These are phyloP conservation scores for Darevskia nairensis DNA, from an alignment of 2,797 vertebrate genomes.

Conservation along the genomic window DNA sequence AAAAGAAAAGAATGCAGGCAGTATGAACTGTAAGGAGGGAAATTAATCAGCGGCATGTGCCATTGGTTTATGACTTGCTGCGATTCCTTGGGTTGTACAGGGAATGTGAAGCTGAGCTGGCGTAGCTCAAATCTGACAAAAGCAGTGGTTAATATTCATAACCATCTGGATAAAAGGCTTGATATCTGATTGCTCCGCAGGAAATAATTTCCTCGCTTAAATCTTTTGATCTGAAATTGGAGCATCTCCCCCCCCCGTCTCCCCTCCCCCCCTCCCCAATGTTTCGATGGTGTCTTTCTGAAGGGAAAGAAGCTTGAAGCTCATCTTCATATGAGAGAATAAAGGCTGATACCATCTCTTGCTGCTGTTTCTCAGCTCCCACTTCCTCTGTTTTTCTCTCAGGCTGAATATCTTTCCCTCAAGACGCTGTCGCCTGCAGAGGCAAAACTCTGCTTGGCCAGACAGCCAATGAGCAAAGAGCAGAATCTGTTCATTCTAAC, in stretches of 20 bases:
- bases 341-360: conserved; percentile 31
- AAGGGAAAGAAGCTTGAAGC: conserved; percentile 16
- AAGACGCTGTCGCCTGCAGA: neutral
- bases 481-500: neutral
- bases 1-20: conserved; percentile 15
- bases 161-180: conserved; percentile 46
- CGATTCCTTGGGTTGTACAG: conserved; percentile 13
- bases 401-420: neutral
- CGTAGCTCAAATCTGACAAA: conserved; percentile 50
- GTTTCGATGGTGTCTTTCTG: neutral
- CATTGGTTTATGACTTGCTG: conserved; percentile 41
- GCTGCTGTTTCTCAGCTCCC: neutral
- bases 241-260: conserved; percentile 19
- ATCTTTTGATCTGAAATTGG: conserved; percentile 29
- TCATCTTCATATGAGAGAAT: conserved; percentile 19
- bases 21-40: conserved; percentile 22
- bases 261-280: neutral
- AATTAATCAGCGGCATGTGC: conserved; percentile 49
- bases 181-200: conserved; percentile 49
- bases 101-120: conserved; percentile 25
- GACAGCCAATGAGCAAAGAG: neutral
- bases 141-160: conserved; percentile 57
- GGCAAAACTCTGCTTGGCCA: neutral
- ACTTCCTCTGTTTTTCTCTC: neutral
- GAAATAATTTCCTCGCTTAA: conserved; percentile 47